Evolutionary conservation across 2,113 vertebrate genomes (phyloP), one percentile per base, ranked within the genome.

Genomic region (Corythoichthys haematopterus): DNA sequence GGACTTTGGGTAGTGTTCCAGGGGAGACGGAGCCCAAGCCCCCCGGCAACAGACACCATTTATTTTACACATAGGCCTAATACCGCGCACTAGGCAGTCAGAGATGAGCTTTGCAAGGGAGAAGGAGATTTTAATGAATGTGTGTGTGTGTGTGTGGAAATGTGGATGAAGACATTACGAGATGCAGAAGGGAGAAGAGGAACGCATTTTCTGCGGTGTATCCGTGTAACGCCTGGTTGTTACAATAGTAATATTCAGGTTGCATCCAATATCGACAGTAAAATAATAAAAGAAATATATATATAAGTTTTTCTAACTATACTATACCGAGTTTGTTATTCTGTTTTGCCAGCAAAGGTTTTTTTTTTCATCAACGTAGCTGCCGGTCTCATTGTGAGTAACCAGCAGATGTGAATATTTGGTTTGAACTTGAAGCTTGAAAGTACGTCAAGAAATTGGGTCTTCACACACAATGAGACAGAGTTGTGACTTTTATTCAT

Each of bases 1-100:
- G 95, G 93, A 96, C 91, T 93, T 92, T 97, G 97, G 96, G 96
- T 98, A 96, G 94, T 93, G 90, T 94, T 94, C 89, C 83, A 88
- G 86, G 88, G 89, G 90, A 94, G 91, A 91, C 92, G 93, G 93
- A 86, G 93, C 92, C 35, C 90, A 88, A 92, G 91, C 94, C 96
- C 94, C 94, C 95, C 93, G 94, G 95, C 93, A 97, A 94, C 93
- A 98, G 96, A 98, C 94, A 97, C 98, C 94, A 98, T 98, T 98
- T 98, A 98, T 98, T 98, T 95, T 94, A 94, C 93, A 94, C 93
- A 97, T 96, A 95, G 93, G 93, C 33, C 94, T 94, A 94, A 96
- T 94, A 95, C 95, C 92, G 92, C 94, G 94, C 94, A 93, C 96
- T 93, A 95, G 94, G 94, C 94, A 94, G 92, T 91, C 84, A 88